Base-by-base conservation (phyloP, 2,797 vertebrate species). In the Gallinago stenura region DNA sequence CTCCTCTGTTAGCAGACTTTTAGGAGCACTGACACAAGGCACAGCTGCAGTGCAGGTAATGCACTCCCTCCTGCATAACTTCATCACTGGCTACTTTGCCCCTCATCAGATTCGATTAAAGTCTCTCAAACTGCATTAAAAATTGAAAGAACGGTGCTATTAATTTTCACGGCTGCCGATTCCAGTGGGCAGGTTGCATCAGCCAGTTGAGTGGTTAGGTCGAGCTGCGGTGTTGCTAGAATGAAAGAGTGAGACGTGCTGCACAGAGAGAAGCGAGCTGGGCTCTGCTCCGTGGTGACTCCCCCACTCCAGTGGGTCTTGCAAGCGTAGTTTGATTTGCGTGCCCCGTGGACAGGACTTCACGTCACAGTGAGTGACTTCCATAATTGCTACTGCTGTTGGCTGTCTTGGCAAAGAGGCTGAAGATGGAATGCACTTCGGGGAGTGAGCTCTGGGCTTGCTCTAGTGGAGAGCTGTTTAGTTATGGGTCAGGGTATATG, bases 371-470 rank as follows among this genome's bases (percentile, higher is more conserved):
- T n/a, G 45, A 93, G 56, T 37, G 81, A 77, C 73, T 89, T 56
- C 77, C 22, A 9, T n/a, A 66, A 69, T 7, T 73, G 80, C 83
- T 75, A 1, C 73, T 66, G 45, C 33, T 76, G 35, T 70, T 92
- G 66, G 56, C 62, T 60, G 56, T 28, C 81, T 73, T 26, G 75
- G 66, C 39, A 66, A 73, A 83, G 56, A 33, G 30, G 30, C 62
- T 0, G 2, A 83, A 80, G 80, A 31, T 51, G 50, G 72, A 43
- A 50, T 0, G 6, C 37, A 5, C 31, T 0, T 0, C 1, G 3
- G 72, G 48, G 45, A 90, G 57, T 6, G 57, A 92, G 56, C 56
- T 79, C 70, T 18, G 70, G 66, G 41, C 61, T 92, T 0, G 0
- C 39, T 60, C 26, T 69, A 19, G 66, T 31, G 46, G 68, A 61